phyloP scores from a whole-genome alignment of 2,888 invertebrate species.

The Eristalis arbustorum region DNA sequence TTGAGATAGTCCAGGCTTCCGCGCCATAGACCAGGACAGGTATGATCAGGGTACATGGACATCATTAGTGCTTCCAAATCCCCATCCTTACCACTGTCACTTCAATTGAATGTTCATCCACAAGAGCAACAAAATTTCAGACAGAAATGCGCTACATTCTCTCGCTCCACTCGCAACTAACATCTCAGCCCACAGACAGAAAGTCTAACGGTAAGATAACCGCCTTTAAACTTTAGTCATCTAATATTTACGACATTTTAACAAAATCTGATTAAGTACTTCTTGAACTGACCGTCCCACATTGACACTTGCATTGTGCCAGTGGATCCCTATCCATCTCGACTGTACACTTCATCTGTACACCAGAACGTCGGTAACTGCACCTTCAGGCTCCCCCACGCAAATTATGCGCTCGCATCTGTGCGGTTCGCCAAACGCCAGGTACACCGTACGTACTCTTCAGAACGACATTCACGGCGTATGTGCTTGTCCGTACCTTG shows the following conservation, averaged over 20 bases:
- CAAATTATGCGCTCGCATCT: slow-evolving; percentile 36
- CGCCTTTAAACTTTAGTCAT: background rate
- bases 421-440: background rate
- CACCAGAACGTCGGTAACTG: background rate
- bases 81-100: no score
- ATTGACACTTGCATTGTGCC: no score
- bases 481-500: background rate
- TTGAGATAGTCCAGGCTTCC: no score
- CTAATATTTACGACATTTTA: background rate
- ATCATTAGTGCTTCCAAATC: no score
- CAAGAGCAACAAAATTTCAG: background rate
- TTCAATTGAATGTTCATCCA: no score
- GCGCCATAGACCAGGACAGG: no score
- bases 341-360: background rate
- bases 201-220: background rate
- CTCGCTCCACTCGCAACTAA: background rate
- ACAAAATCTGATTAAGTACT: background rate
- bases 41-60: no score
- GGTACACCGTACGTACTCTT: background rate
- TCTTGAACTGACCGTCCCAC: background rate
- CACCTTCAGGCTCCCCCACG: background rate
- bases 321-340: background rate
- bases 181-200: background rate
- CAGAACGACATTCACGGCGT: background rate
- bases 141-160: background rate